A percentile compares a stretch with the other conserved stretches of the same genome.
Conservation (phyloP, 2,113 vertebrate species). For the Lepisosteus osseus region DNA sequence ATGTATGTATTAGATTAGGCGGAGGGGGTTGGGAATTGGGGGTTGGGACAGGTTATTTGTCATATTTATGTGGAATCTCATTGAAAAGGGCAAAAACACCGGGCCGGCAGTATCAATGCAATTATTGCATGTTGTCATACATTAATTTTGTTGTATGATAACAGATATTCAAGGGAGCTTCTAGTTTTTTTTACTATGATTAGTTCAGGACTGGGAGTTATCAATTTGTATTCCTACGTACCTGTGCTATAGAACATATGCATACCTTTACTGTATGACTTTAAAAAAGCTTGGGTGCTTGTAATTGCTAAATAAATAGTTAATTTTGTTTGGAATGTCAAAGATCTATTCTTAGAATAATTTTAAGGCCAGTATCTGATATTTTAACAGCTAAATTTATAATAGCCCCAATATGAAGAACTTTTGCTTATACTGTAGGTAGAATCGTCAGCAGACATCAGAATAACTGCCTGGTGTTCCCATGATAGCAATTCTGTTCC, state of each 20-base stretch:
- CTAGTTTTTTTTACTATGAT: not conserved
- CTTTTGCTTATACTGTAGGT: too few species aligned
- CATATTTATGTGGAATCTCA: not conserved
- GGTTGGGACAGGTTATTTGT: not conserved
- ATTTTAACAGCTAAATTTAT: too few species aligned
- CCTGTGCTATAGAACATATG: not conserved
- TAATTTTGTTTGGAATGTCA: not conserved
- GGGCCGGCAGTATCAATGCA: constrained; percentile 17
- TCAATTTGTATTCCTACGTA: not conserved
- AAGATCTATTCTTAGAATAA: too few species aligned
- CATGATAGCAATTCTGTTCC: too few species aligned
- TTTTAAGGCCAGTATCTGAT: too few species aligned
- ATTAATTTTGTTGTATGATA: not conserved
- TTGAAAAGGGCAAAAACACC: not conserved
- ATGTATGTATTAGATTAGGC: constrained; percentile 1
- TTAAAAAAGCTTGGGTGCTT: not conserved
- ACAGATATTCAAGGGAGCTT: not conserved
- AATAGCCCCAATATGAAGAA: too few species aligned
- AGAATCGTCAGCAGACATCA: too few species aligned
- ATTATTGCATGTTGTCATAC: not conserved
- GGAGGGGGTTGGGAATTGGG: not conserved
- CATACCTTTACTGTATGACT: not conserved
- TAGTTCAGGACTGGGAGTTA: not conserved
- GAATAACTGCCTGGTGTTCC: too few species aligned
- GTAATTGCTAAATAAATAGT: constrained; percentile 31